Percentiles rank a stretch among this genome's conserved stretches.
Evolutionary conservation across 2,888 invertebrate species (phyloP).

Genomic region (Drosophila meridiana): DNA sequence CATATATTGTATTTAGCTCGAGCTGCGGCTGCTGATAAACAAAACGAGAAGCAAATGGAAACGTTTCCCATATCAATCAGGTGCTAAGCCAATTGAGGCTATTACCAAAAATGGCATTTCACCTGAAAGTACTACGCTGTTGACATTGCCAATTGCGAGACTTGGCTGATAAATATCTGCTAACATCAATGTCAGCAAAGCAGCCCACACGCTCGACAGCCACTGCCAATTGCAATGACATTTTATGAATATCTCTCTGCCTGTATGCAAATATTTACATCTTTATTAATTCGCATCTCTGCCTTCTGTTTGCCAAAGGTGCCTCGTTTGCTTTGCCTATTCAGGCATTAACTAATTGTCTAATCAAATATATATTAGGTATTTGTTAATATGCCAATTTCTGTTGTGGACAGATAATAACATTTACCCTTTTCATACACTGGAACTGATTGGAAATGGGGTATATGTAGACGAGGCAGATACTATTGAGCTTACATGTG

Average conservation of each 20-base stretch:
- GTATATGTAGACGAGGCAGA: neutral
- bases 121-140: constrained; percentile 56
- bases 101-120: constrained; percentile 44
- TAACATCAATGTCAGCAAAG: constrained; percentile 66
- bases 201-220: constrained; percentile 56
- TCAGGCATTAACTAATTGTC: constrained; percentile 65
- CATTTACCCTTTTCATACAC: neutral
- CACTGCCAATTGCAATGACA: constrained; percentile 34
- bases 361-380: constrained; percentile 58
- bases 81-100: constrained; percentile 54
- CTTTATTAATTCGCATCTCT: constrained; percentile 12
- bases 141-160: constrained; percentile 68
- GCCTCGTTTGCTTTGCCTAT: constrained; percentile 56
- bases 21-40: constrained; percentile 40
- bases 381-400: constrained; percentile 42
- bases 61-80: constrained; percentile 41
- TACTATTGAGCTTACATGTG: neutral
- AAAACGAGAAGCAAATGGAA: constrained; percentile 29
- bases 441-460: neutral
- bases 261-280: constrained; percentile 20
- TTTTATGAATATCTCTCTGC: constrained; percentile 23
- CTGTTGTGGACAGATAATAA: constrained; percentile 17
- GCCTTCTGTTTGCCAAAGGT: constrained; percentile 57
- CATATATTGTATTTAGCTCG: neutral
- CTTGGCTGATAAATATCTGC: constrained; percentile 40